Conservation (phyloP, 1,140 invertebrate genomes). For the Laodelphax striatellus region DNA sequence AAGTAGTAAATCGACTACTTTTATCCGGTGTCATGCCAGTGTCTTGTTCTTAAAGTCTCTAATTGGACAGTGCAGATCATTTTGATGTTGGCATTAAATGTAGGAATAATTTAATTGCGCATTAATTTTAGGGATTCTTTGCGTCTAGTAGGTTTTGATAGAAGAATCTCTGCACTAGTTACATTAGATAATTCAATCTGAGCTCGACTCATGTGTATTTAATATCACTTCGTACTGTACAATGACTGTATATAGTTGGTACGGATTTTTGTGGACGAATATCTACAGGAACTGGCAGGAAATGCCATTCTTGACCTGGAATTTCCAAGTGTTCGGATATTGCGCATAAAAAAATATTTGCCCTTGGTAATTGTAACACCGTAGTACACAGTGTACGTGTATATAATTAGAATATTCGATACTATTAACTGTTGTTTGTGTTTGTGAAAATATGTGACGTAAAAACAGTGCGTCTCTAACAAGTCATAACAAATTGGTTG, state of each 20-base stretch:
- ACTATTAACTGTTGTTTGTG: too few relatives aligned
- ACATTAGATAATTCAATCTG: constrained; percentile 1
- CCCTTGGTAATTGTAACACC: constrained; percentile 30
- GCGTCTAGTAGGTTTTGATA: neutral
- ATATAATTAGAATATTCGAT: too few relatives aligned
- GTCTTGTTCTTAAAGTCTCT: constrained; percentile 6
- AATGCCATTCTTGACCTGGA: constrained; percentile 30
- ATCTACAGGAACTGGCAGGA: constrained; percentile 18
- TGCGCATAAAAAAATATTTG: constrained; percentile 34
- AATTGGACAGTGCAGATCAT: constrained; percentile 5
- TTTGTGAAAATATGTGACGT: too few relatives aligned
- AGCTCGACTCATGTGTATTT: neutral
- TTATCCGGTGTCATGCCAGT: neutral
- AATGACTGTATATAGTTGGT: constrained; percentile 14
- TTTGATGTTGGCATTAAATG: constrained; percentile 17
- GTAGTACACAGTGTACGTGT: too few relatives aligned
- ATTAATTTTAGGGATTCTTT: constrained; percentile 16
- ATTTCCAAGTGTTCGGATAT: constrained; percentile 30
- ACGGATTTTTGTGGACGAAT: constrained; percentile 15
- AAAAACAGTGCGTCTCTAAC: too few relatives aligned
- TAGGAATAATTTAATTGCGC: constrained; percentile 17
- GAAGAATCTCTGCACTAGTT: neutral
- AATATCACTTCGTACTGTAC: neutral
- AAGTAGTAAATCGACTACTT: constrained; percentile 1
- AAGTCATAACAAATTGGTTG: too few relatives aligned